Percentiles rank a stretch among this genome's conserved stretches.
phyloP scores from a whole-genome alignment of 2,888 invertebrate genomes.

The Cheilosia pagana region DNA sequence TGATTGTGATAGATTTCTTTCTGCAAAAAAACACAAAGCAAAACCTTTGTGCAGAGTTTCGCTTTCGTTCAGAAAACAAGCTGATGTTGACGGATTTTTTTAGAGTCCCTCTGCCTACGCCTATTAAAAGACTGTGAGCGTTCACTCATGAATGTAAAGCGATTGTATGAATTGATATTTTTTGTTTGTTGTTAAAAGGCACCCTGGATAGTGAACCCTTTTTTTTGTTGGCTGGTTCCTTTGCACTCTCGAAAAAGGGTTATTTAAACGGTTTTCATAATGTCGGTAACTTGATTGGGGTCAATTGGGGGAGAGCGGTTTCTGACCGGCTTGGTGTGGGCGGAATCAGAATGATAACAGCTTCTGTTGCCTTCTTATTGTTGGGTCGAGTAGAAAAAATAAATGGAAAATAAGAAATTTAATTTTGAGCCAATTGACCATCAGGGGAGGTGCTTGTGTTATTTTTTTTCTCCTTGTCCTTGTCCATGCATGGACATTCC shows the following conservation, averaged over 20 bases:
- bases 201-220: slow-evolving; percentile 15
- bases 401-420: slow-evolving; percentile 61
- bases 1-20: slow-evolving; percentile 53
- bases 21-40: slow-evolving; percentile 18
- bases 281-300: slow-evolving; percentile 66
- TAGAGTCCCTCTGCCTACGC: slow-evolving; percentile 6
- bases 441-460: slow-evolving; percentile 17
- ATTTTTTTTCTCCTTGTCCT: neutral
- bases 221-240: slow-evolving; percentile 11
- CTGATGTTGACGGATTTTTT: slow-evolving; percentile 6
- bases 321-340: neutral
- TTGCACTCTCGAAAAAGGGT: slow-evolving; percentile 55
- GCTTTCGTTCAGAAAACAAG: slow-evolving; percentile 15
- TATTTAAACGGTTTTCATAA: slow-evolving; percentile 58
- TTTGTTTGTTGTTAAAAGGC: neutral
- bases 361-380: slow-evolving; percentile 41
- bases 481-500: slow-evolving; percentile 15
- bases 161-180: slow-evolving; percentile 52
- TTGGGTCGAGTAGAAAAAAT: slow-evolving; percentile 56
- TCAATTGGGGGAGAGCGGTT: slow-evolving; percentile 46
- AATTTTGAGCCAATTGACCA: slow-evolving; percentile 59
- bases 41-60: slow-evolving; percentile 35
- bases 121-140: slow-evolving; percentile 40
- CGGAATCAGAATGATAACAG: slow-evolving; percentile 41
- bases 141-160: slow-evolving; percentile 51